phyloP scores from a whole-genome alignment of 2,113 vertebrate genomes.

The Regulus satrapa region DNA sequence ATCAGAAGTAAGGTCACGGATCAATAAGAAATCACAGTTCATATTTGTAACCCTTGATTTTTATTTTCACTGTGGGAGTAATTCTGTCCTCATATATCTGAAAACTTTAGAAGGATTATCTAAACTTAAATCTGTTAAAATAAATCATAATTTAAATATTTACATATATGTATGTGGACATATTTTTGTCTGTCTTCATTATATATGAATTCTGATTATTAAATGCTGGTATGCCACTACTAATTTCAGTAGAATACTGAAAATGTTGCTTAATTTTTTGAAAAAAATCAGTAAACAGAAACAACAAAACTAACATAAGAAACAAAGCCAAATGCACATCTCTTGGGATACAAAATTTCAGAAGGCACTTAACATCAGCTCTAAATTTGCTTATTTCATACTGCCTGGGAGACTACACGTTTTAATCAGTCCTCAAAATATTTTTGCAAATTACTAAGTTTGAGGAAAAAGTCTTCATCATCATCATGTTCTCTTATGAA shows the following conservation, averaged over 20 bases:
- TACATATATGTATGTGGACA: too few species aligned
- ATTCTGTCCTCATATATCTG: neutral
- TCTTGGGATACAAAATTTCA: neutral
- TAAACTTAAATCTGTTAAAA: neutral
- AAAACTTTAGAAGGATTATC: neutral
- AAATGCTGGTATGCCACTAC: neutral
- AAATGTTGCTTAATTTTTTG: neutral
- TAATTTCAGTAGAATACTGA: neutral
- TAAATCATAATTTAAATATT: neutral
- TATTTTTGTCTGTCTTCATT: neutral
- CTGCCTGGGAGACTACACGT: neutral
- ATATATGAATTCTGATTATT: neutral
- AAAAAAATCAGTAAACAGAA: neutral
- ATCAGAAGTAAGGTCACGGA: neutral
- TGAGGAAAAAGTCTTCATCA: neutral
- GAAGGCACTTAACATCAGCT: neutral
- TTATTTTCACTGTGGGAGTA: neutral
- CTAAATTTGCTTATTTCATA: neutral
- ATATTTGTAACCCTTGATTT: neutral
- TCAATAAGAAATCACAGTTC: neutral
- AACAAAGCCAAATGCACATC: neutral
- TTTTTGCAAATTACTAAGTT: neutral
- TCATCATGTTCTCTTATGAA: neutral
- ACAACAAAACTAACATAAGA: neutral
- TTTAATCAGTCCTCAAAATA: neutral